Base-by-base conservation (phyloP, 2,888 invertebrate species). In the Synergus umbraculus region DNA sequence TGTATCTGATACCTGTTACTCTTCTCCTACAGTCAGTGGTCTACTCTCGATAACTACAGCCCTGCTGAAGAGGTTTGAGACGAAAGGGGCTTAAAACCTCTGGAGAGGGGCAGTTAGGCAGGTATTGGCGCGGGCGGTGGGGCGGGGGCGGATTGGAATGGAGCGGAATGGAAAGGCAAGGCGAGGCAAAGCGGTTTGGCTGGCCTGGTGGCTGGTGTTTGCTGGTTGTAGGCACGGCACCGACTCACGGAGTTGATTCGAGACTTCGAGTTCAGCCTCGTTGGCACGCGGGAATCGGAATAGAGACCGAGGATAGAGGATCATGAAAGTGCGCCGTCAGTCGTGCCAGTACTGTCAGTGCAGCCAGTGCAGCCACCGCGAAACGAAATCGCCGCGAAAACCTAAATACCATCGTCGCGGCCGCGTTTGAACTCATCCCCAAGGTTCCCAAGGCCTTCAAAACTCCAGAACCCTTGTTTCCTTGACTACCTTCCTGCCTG, bases 141-240 rank as follows among this genome's bases (percentile, higher is more conserved):
- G 54, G 73, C 73, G 73, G 73, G 54, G 73, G 73, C 37, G 73
- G 73, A 54, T 73, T 73, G 73, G 66, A 66, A 66, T 66, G 66
- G 66, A 66, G 43, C 66, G 66, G 73, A 73, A 73, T 73, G 73
- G 73, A 73, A 73, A 73, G 73, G 73, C 73, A 73, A 73, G 73
- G 73, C 73, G 73, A 73, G 73, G 73, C 73, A 73, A 73, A 73
- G 73, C 73, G 73, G 73, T 73, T 73, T 73, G 73, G 73, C 73
- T 73, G 73, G 49, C 73, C 73, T 54, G 37, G 73, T 54, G 54
- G 54, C 54, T 54, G n/a, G 54, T 54, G 54, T 13, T 58, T 0
- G 54, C 44, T 44, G 44, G 44, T 44, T 44, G 67, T 49, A 41
- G 54, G 13, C 46, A 46, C 69, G 43, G 66, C 66, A 65, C 43